These are phyloP conservation scores for Shinisaurus crocodilurus DNA, from an alignment of 2,113 vertebrate genomes.

Conservation along the genomic window DNA sequence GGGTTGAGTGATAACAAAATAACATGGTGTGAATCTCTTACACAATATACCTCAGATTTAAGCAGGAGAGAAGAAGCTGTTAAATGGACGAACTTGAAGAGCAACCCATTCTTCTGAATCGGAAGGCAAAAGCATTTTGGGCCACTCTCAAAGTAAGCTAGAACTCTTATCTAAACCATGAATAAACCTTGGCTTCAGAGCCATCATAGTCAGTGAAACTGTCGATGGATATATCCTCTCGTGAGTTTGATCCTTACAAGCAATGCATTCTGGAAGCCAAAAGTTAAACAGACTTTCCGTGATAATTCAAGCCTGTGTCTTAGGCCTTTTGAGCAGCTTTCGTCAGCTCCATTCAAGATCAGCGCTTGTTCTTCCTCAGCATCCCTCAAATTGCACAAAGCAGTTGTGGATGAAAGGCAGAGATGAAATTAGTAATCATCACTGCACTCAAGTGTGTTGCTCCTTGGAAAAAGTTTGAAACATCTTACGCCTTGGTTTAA, in stretches of 20 bases:
- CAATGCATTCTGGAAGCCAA: constrained; percentile 36
- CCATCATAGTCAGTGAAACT: background rate
- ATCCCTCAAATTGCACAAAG: constrained; percentile 10
- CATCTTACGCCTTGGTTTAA: constrained; percentile 21
- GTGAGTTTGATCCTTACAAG: constrained; percentile 19
- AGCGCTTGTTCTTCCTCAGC: constrained; percentile 27
- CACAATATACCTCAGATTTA: background rate
- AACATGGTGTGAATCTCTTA: background rate
- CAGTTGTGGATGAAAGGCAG: constrained; percentile 43
- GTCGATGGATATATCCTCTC: background rate
- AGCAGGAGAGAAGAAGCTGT: background rate
- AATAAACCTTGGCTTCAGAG: background rate
- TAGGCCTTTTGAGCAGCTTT: constrained; percentile 42
- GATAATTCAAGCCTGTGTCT: constrained; percentile 36
- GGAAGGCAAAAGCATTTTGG: background rate
- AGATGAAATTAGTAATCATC: background rate
- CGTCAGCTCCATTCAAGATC: constrained; percentile 29
- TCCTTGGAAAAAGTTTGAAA: constrained; percentile 41
- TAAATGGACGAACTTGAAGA: background rate
- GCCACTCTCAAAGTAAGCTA: background rate
- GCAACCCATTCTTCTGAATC: background rate
- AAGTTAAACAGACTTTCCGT: constrained; percentile 26
- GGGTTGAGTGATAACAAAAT: background rate
- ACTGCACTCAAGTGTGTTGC: constrained; percentile 9
- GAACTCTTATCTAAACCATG: background rate